Evolutionary conservation across 1,140 invertebrate species (phyloP), one percentile per base, ranked within the genome.

Genomic region (Hyles vespertilio): DNA sequence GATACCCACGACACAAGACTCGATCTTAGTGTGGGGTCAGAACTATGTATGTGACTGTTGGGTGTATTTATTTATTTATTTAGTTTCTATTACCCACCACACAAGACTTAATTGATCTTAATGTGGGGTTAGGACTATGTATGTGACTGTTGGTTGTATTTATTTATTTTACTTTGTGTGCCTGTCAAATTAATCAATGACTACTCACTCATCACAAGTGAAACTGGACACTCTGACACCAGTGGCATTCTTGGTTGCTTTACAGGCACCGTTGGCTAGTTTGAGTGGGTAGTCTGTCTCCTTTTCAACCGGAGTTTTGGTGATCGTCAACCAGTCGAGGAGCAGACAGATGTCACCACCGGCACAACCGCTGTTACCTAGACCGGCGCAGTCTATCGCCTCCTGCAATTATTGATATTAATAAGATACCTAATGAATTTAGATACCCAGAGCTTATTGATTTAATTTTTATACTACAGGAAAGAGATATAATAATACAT

Each of bases 311-410:
- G 81, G 74, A 5, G 92, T 84, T 56, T 93, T 91, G 59, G 92
- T 91, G 47, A 82, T 65, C n/a, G 86, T 62, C 50, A 97, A 72
- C 96, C 96, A 97, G 1, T 91, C 75, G 0, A 96, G 79, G n/a
- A 96, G 90, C 56, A 89, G 87, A 74, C 95, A 97, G 56, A 94
- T 95, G 77, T 97, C 95, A 33, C 96, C 96, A 46, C 96, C 96
- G 4, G 91, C 74, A 79, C 96, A 98, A 0, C 96, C 96, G 59
- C 90, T 89, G 84, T 96, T 95, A 46, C 92, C 92, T 49, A 92
- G 89, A 34, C 87, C 87, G 2, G 95, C 93, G 87, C 96, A 97
- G 81, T 98, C 96, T 67, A 97, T 94, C 66, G 94, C 91, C 92
- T 97, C 88, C 80, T 90, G 77, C 22, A 70, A 81, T 44, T 22